phyloP scores from a whole-genome alignment of 2,113 vertebrate genomes.

The Accipiter virgatus region DNA sequence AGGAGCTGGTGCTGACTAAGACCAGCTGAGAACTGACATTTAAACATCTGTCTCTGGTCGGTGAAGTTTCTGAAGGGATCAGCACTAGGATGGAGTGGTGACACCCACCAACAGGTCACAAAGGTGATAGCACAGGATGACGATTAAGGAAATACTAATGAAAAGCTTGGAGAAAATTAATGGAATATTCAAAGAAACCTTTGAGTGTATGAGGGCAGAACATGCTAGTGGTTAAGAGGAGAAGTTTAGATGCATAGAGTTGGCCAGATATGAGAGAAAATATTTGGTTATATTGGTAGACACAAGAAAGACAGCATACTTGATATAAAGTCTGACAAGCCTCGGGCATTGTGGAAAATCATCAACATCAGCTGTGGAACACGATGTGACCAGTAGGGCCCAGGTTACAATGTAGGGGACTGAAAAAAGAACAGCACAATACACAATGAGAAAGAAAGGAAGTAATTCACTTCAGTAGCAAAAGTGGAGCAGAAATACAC shows the following conservation, averaged over 20 bases:
- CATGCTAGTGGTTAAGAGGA: neutral
- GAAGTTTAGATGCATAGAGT: neutral
- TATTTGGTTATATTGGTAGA: neutral
- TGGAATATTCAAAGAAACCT: neutral
- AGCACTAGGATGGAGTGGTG: neutral
- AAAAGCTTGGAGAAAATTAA: neutral
- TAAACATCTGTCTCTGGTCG: neutral
- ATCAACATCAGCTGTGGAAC: neutral
- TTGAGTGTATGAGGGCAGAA: neutral
- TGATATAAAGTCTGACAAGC: neutral
- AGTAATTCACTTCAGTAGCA: neutral
- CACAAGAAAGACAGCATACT: neutral
- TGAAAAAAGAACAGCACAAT: neutral
- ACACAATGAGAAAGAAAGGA: neutral
- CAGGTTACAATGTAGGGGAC: neutral
- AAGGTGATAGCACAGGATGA: neutral
- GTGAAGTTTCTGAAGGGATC: neutral
- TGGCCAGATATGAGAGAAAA: neutral
- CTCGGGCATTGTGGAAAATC: neutral
- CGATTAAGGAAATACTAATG: neutral
- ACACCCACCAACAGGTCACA: neutral
- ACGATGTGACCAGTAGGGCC: neutral
- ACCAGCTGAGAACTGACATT: neutral
- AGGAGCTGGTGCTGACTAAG: neutral
- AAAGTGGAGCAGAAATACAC: neutral